Evolutionary conservation across 2,797 vertebrate genomes (phyloP).

Genomic region (Macropus fuliginosus): DNA sequence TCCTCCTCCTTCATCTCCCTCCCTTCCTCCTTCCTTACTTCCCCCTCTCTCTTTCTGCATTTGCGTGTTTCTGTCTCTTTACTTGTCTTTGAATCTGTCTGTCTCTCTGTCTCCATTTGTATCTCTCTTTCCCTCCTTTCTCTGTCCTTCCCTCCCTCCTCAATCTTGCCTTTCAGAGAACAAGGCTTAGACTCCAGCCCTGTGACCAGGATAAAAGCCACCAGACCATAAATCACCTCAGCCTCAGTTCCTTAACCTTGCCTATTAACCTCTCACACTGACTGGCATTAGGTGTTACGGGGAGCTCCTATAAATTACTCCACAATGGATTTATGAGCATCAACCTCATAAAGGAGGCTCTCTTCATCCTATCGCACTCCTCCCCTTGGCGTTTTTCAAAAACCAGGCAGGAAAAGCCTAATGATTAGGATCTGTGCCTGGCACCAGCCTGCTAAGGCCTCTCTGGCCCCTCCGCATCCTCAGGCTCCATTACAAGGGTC

Average conservation of each 20-base stretch:
- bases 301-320: conserved; percentile 83
- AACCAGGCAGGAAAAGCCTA: conserved; percentile 75
- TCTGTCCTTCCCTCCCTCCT: background rate
- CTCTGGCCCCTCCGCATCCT: background rate
- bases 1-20: background rate
- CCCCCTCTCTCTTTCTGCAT: background rate
- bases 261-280: conserved; percentile 89
- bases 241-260: conserved; percentile 86
- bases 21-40: background rate
- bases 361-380: conserved; percentile 51
- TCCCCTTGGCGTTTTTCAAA: conserved; percentile 69
- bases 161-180: conserved; percentile 60
- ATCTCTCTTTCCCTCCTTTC: background rate
- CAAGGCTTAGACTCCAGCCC: conserved; percentile 76
- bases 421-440: conserved; percentile 68
- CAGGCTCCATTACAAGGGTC: background rate
- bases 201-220: conserved; percentile 84
- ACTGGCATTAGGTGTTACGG: conserved; percentile 85
- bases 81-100: rapidly evolving
- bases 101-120: background rate
- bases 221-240: conserved; percentile 85
- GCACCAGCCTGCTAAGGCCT: background rate
- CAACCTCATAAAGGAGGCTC: conserved; percentile 74
- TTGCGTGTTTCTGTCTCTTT: background rate
- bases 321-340: conserved; percentile 85